Evolutionary conservation across 2,113 vertebrate genomes (phyloP), one percentile per base, ranked within the genome.

Genomic region (Crotalus horridus): DNA sequence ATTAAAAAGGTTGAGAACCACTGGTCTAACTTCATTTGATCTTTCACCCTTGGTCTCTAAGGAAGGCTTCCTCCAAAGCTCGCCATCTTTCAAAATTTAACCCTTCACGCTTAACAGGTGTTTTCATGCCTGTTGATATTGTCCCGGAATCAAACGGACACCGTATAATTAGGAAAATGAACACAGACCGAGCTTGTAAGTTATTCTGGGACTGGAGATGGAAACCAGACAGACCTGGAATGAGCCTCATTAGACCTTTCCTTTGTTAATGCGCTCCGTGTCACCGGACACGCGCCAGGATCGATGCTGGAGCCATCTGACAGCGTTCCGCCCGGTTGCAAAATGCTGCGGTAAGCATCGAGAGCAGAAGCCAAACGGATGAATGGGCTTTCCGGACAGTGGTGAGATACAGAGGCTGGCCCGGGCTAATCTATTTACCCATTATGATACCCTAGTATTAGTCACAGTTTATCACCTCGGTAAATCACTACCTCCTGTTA

Each of bases 381-480:
- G 91, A 3, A 53, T 64, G 10, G 87, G 94, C 95, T 96, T 95
- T 96, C 96, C 95, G 85, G 96, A 96, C 96, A n/a, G 33, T 1
- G 96, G 97, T 96, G 96, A 96, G 97, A 97, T 94, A 96, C 95
- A 95, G 95, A 95, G 95, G 93, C 92, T 93, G 95, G 53, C 43
- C 0, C 0, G 90, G 1, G 94, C 93, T 97, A 96, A 97, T 97
- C 96, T 97, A 96, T 97, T 97, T 97, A 97, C 96, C 97, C 88
- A 98, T 98, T 98, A 98, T 98, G 98, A 98, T 97, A 99, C 98
- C 98, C 98, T 98, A 95, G 98, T 98, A 99, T 99, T 98, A 99
- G 97, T 94, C 97, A 97, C 97, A 98, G 98, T 97, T 98, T 98
- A 98, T 98, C 98, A 98, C 98, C 97, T 96, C 96, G 97, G 97